Percentiles rank a stretch among this genome's conserved stretches.
These are phyloP conservation scores for Chloroclystis v-ata DNA, from an alignment of 2,888 invertebrate species.

Conservation along the genomic window DNA sequence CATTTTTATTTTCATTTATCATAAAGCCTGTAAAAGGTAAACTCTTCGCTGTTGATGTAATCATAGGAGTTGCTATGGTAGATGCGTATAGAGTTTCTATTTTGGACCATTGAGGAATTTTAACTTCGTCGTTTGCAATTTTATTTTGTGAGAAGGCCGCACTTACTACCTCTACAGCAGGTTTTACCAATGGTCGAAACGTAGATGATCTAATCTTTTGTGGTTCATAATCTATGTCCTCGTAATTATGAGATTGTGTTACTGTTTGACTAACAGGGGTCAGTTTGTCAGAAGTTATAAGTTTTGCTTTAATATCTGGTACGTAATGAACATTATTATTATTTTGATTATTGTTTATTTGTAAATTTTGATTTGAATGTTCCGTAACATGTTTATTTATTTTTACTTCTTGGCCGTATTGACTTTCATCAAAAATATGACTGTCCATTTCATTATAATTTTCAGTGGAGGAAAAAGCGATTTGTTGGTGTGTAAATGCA, in stretches of 20 bases:
- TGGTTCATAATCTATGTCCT: slow-evolving; percentile 36
- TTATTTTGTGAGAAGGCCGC: slow-evolving; percentile 13
- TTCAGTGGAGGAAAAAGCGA: slow-evolving; percentile 10
- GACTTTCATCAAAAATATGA: slow-evolving; percentile 14
- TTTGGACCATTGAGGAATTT: slow-evolving; percentile 21
- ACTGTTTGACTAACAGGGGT: slow-evolving; percentile 49
- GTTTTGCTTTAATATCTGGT: slow-evolving; percentile 34
- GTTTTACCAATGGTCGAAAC: slow-evolving; percentile 19
- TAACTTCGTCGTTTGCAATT: slow-evolving; percentile 12
- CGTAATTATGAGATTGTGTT: slow-evolving; percentile 55
- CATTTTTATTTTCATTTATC: slow-evolving; percentile 34
- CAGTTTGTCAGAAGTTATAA: slow-evolving; percentile 49
- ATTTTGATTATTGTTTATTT: slow-evolving; percentile 9
- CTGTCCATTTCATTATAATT: slow-evolving; percentile 12
- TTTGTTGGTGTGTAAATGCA: slow-evolving; percentile 3
- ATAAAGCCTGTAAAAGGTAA: slow-evolving; percentile 41
- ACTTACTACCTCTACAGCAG: slow-evolving; percentile 1
- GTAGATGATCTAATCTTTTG: slow-evolving; percentile 28
- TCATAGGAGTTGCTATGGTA: slow-evolving; percentile 31
- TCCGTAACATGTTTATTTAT: slow-evolving; percentile 7
- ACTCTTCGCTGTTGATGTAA: slow-evolving; percentile 26
- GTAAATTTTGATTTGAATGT: slow-evolving; percentile 16
- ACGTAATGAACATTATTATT: slow-evolving; percentile 17
- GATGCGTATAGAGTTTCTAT: slow-evolving; percentile 28
- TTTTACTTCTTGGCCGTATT: slow-evolving; percentile 3